phyloP scores from a whole-genome alignment of 1,140 invertebrate genomes.

The Anadara kagoshimensis region DNA sequence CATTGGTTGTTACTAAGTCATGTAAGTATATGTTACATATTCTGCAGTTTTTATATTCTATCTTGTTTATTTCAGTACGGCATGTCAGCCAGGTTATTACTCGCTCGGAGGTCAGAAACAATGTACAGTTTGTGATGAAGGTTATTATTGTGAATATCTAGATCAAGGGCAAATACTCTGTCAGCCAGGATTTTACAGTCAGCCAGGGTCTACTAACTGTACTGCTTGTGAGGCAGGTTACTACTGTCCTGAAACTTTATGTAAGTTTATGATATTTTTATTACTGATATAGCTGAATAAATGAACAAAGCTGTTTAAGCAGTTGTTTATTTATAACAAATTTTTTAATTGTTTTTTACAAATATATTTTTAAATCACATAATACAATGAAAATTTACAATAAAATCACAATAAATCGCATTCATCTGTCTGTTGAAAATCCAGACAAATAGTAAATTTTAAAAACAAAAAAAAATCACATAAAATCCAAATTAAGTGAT shows the following conservation, averaged over 20 bases:
- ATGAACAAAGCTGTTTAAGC: neutral
- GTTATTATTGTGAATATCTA: slow-evolving; percentile 54
- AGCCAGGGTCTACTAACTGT: slow-evolving; percentile 59
- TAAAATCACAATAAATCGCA: too few species aligned
- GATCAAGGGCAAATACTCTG: slow-evolving; percentile 51
- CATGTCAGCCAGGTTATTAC: slow-evolving; percentile 58
- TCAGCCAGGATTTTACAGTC: slow-evolving; percentile 56
- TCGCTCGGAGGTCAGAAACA: slow-evolving; percentile 52
- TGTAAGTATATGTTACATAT: neutral
- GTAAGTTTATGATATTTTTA: slow-evolving; percentile 36
- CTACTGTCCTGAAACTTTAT: slow-evolving; percentile 54
- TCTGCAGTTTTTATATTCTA: neutral
- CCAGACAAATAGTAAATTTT: too few species aligned
- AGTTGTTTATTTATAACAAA: neutral
- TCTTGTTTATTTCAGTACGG: slow-evolving; percentile 40
- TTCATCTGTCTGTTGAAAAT: neutral
- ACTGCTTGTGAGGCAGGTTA: slow-evolving; percentile 65
- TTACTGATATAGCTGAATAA: neutral
- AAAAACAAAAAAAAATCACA: neutral
- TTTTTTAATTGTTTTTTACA: neutral
- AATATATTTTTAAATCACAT: too few species aligned
- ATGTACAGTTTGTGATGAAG: slow-evolving; percentile 61
- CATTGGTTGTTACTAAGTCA: neutral
- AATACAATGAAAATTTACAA: too few species aligned
- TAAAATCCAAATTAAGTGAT: too few species aligned